Base-by-base conservation (phyloP, 2,888 invertebrate species). In the Coenonympha glycerion region DNA sequence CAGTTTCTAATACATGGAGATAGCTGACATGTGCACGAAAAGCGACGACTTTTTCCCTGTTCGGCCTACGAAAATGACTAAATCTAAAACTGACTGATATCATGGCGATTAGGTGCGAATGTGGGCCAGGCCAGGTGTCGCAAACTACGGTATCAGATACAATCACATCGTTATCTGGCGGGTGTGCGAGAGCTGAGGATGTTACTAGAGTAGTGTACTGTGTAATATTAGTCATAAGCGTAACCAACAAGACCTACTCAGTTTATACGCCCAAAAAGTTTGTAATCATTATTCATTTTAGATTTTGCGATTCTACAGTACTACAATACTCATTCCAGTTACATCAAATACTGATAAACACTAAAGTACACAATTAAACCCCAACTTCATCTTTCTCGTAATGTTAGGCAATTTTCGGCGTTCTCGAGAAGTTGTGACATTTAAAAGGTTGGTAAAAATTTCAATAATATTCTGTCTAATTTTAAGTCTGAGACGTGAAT, bases 111-210 rank as follows among this genome's bases (percentile, higher is more conserved):
- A 69, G 64, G 59, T 69, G 69, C 59, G 65, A 70, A 82, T 75
- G 70, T 80, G 74, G 84, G 77, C 65, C 77, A 68, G 60, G 69
- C 65, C 77, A 68, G 60, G 69, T 79, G 79, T 79, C 72, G 79
- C 76, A 76, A 77, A 73, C 70, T 60, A 55, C 60, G 58, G 64
- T 76, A 75, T 71, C 68, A 60, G 50, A 58, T 61, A 71, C 52
- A 57, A 57, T 59, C 63, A 58, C 59, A 48, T 28, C 52, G 57
- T 59, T 65, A 63, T 64, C 65, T 47, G 46, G 44, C 57, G 52
- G 15, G 39, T 39, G 46, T 58, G 52, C 48, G 52, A 39, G 54
- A 53, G 45, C 55, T 45, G 31, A 47, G 39, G 52, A 55, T 42
- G 24, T 50, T 24, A 41, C 33, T 49, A n/a, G 8, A 3, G 40